These are phyloP conservation scores for Siniperca obscura DNA, from an alignment of 2,797 vertebrate species.

Conservation along the genomic window DNA sequence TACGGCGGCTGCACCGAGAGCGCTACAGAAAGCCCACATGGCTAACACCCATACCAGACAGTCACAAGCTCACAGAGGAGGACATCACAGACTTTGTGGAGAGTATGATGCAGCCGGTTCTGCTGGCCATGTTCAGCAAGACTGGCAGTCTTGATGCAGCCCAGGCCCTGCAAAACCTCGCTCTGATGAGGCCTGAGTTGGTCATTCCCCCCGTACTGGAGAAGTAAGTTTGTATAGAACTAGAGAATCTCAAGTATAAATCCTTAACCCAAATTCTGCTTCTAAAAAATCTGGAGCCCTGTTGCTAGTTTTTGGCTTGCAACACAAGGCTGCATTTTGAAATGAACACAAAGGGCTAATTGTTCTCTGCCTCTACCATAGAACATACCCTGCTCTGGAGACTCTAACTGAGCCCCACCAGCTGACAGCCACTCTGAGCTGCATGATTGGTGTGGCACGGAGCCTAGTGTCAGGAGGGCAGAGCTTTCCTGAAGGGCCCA, in stretches of 20 bases:
- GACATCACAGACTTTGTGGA: conserved; percentile 95
- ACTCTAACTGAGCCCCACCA: conserved; percentile 98
- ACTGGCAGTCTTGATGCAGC: conserved; percentile 97
- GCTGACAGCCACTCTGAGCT: conserved; percentile 96
- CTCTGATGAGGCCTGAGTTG: conserved; percentile 95
- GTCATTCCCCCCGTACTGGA: conserved; percentile 98
- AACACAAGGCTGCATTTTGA: conserved; percentile 24
- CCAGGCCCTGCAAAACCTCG: conserved; percentile 96
- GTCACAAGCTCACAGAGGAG: conserved; percentile 94
- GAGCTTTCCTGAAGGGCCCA: conserved; percentile 95
- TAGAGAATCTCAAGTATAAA: neutral
- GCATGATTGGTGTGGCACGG: conserved; percentile 96
- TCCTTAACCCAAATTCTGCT: conserved; percentile 2
- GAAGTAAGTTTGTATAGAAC: conserved; percentile 85
- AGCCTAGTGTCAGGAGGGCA: conserved; percentile 93
- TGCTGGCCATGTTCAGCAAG: conserved; percentile 99
- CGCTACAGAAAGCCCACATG: conserved; percentile 93
- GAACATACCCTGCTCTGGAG: conserved; percentile 97
- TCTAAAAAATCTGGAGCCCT: conserved; percentile 1
- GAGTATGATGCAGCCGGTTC: conserved; percentile 96
- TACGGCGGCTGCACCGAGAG: conserved; percentile 94
- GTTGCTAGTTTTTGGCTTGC: conserved; percentile 12
- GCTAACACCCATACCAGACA: conserved; percentile 94
- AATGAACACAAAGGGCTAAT: conserved; percentile 51
- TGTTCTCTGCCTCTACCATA: conserved; percentile 67